Percentiles rank a stretch among this genome's conserved stretches.
Conservation (phyloP, 2,797 vertebrate genomes). For the Falco naumanni region DNA sequence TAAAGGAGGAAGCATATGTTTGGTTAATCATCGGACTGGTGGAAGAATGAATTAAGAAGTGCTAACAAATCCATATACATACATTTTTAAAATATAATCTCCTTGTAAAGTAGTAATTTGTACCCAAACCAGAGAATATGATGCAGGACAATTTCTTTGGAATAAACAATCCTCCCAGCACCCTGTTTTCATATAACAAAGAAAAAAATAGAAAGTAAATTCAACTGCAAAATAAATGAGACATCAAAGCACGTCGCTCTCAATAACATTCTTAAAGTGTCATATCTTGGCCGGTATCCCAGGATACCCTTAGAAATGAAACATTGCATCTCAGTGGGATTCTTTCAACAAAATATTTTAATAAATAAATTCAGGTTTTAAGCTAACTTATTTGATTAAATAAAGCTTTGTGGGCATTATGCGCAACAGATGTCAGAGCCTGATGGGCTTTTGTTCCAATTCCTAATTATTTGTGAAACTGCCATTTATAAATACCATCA, state of each 20-base stretch:
- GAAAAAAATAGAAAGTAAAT: constrained; percentile 31
- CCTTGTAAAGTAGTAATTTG: background rate
- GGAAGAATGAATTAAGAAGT: constrained; percentile 25
- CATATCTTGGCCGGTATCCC: constrained; percentile 64
- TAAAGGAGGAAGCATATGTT: constrained; percentile 31
- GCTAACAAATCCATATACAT: background rate
- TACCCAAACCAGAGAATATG: background rate
- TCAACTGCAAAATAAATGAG: constrained; percentile 57
- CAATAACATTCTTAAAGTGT: constrained; percentile 60
- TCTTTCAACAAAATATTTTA: constrained; percentile 63
- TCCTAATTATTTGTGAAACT: constrained; percentile 51
- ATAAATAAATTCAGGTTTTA: constrained; percentile 58
- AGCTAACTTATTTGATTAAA: constrained; percentile 46
- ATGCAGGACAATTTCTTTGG: background rate
- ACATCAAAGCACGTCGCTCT: constrained; percentile 34
- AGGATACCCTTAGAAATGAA: constrained; percentile 66
- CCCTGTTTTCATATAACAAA: constrained; percentile 27
- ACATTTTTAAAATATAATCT: constrained; percentile 10
- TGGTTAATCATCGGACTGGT: constrained; percentile 25
- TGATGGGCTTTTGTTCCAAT: constrained; percentile 25
- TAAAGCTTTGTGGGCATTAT: constrained; percentile 38
- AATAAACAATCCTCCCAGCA: constrained; percentile 11
- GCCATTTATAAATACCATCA: background rate
- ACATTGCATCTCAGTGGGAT: constrained; percentile 41
- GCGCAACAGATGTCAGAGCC: constrained; percentile 26